A percentile compares a stretch with the other conserved stretches of the same genome.
phyloP scores from a whole-genome alignment of 2,113 vertebrate species.

The Regulus satrapa region DNA sequence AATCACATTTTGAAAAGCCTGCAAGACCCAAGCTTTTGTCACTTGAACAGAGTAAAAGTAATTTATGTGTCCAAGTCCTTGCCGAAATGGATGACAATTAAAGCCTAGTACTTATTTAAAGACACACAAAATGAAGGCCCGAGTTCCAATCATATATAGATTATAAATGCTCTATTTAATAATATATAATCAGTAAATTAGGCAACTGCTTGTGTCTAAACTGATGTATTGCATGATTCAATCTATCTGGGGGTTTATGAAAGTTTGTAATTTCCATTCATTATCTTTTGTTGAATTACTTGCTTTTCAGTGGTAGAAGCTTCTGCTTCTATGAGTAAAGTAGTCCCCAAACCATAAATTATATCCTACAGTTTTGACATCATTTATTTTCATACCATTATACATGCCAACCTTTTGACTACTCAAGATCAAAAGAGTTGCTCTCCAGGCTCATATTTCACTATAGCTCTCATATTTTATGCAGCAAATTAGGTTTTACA shows the following conservation, averaged over 20 bases:
- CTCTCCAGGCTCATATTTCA: slow-evolving; percentile 68
- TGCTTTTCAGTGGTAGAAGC: slow-evolving; percentile 2
- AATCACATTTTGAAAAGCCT: neutral
- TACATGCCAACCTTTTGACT: slow-evolving; percentile 72
- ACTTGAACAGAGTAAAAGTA: neutral
- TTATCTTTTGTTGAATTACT: neutral
- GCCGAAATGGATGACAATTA: neutral
- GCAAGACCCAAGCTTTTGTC: neutral
- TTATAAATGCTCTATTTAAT: neutral
- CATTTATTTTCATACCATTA: slow-evolving; percentile 73
- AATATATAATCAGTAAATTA: neutral
- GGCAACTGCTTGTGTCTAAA: neutral
- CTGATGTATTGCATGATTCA: neutral
- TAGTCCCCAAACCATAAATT: slow-evolving; percentile 61
- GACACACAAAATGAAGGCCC: neutral
- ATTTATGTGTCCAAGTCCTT: neutral
- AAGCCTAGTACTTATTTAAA: neutral
- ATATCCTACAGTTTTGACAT: slow-evolving; percentile 67
- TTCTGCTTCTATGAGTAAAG: slow-evolving; percentile 41
- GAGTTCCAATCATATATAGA: neutral
- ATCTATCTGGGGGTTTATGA: neutral
- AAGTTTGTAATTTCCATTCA: slow-evolving; percentile 5
- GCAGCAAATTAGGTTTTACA: slow-evolving; percentile 61
- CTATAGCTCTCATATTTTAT: slow-evolving; percentile 47
- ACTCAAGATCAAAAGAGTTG: slow-evolving; percentile 73